Evolutionary conservation across 2,113 vertebrate genomes (phyloP).

Genomic region (Archilochus colubris): DNA sequence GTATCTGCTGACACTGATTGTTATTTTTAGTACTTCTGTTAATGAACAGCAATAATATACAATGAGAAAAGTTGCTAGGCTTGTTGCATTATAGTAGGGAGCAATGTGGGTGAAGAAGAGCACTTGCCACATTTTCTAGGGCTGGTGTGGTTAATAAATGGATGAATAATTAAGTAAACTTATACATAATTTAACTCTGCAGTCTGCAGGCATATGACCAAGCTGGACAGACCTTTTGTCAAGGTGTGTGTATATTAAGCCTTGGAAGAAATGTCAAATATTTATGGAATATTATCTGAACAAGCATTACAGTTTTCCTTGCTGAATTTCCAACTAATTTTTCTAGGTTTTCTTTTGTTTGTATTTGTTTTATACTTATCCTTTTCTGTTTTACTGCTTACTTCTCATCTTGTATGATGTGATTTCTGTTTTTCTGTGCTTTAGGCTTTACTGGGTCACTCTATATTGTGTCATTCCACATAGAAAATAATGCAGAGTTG

Average conservation of each 20-base stretch:
- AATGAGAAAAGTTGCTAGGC: not conserved
- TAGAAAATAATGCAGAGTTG: not conserved
- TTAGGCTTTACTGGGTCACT: not conserved
- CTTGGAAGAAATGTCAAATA: not conserved
- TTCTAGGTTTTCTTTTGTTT: not conserved
- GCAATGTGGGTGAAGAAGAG: not conserved
- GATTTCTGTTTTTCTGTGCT: not conserved
- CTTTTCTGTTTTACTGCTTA: not conserved
- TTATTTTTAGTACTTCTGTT: not conserved
- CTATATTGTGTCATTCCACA: not conserved
- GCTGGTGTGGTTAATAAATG: not conserved
- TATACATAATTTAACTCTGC: not conserved
- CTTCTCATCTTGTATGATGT: not conserved
- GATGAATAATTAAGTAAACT: constrained; percentile 2
- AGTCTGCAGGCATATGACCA: not conserved
- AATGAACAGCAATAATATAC: not conserved
- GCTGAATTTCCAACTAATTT: not conserved
- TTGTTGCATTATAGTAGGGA: rapidly evolving
- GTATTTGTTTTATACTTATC: not conserved
- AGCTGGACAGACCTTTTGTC: not conserved
- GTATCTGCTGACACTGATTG: not conserved
- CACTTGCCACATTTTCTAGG: not conserved
- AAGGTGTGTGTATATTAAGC: not conserved
- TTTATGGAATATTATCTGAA: not conserved
- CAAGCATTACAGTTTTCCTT: not conserved